A percentile compares a stretch with the other conserved stretches of the same genome.
Evolutionary conservation across 2,888 invertebrate species (phyloP).

Genomic region (Lithodes maja): DNA sequence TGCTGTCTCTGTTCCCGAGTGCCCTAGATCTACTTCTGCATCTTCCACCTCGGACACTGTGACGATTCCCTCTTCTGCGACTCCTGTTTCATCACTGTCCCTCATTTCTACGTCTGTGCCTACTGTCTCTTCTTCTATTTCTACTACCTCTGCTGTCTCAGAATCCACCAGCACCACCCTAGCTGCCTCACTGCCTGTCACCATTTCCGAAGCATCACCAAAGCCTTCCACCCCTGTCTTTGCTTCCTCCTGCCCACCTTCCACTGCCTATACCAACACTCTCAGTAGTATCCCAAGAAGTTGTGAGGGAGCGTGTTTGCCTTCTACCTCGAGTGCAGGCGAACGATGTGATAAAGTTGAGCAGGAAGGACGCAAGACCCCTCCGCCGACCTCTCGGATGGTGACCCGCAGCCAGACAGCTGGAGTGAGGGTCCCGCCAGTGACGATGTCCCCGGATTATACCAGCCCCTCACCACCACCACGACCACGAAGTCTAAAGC

Average conservation of each 20-base stretch:
- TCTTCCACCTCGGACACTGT: neutral
- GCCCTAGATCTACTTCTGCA: neutral
- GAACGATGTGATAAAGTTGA: neutral
- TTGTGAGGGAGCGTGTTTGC: neutral
- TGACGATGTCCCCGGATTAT: neutral
- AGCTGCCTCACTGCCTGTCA: neutral
- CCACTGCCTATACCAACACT: neutral
- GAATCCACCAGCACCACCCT: neutral
- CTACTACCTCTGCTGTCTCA: neutral
- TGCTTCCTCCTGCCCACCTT: neutral
- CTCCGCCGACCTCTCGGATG: slow-evolving; percentile 40
- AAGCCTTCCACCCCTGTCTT: no score
- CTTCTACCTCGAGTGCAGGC: neutral
- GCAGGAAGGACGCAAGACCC: neutral
- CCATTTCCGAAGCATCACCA: neutral
- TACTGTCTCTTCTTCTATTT: neutral
- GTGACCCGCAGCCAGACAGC: slow-evolving; percentile 63
- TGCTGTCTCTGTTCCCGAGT: no score
- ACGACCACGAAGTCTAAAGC: neutral
- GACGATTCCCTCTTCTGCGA: no score
- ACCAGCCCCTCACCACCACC: neutral
- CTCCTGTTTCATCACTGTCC: no score
- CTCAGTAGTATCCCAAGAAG: neutral
- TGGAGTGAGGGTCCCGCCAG: slow-evolving; percentile 23
- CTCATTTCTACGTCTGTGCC: neutral